Percentiles rank a stretch among this genome's conserved stretches.
These are phyloP conservation scores for Drosophila recens DNA, from an alignment of 2,888 invertebrate species.

Conservation along the genomic window DNA sequence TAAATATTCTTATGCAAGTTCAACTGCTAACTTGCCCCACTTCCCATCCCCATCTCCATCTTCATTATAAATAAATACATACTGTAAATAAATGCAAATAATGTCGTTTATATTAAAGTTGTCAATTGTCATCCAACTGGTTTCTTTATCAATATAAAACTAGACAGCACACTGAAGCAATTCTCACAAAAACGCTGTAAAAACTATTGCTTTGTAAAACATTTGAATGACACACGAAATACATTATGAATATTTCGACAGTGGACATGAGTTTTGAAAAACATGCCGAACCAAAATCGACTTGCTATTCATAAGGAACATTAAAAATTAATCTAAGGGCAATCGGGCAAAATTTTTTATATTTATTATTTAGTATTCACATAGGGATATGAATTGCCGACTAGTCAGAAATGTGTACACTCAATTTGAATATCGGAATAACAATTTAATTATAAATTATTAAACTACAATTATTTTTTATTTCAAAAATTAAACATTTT, in stretches of 20 bases:
- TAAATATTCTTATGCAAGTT: conserved; percentile 25
- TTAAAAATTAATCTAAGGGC: no score
- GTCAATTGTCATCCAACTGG: conserved; percentile 67
- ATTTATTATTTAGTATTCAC: no score
- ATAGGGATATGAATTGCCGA: no score
- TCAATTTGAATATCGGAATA: no score
- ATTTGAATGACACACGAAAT: background rate
- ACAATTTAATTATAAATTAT: no score
- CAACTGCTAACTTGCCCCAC: conserved; percentile 19
- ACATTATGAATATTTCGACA: background rate
- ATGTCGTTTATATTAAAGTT: conserved; percentile 63
- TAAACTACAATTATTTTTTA: no score
- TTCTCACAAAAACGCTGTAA: background rate
- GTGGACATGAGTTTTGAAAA: background rate
- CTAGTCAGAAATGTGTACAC: no score
- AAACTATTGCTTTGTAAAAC: background rate
- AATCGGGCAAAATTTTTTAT: no score
- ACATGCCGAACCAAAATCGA: no score
- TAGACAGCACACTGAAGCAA: conserved; percentile 14
- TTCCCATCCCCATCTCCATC: background rate
- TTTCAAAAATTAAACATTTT: no score
- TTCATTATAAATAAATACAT: conserved; percentile 31
- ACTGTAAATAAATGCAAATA: conserved; percentile 67
- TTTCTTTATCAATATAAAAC: conserved; percentile 56
- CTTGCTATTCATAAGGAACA: no score